Base-by-base conservation (phyloP, 92 coral and sea anemone species). In the Palythoa grandis region DNA sequence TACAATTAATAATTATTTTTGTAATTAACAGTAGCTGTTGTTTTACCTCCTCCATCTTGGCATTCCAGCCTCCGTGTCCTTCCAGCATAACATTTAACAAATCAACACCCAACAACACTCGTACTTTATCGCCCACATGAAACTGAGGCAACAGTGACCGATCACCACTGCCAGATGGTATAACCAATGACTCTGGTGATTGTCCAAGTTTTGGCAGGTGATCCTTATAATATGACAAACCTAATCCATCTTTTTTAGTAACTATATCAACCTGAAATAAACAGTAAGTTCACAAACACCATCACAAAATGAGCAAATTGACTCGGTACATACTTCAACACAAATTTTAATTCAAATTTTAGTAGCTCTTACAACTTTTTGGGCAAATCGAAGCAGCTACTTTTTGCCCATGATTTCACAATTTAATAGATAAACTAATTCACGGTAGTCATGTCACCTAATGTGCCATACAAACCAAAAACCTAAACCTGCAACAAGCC, bases 11-110 rank as follows among this genome's bases (percentile, higher is more conserved):
- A 29, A 29, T 29, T 29, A 29, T 29, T 29, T 29, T 29, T 0
- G 35, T 29, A 29, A 29, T 29, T 29, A 29, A 1, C 1, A 29
- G 35, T 29, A 29, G 35, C 35, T 50, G 3, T 6, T 66, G 22
- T 3, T 70, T 57, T 65, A 89, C 96, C 94, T 91, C 94, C 78
- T 91, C 94, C 96, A 93, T 93, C 74, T 88, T 92, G 43, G 87
- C 92, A 83, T 90, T 90, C 95, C 97, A 92, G 35, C 92, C 95
- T 29, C 95, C 97, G 86, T 92, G 92, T 16, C 93, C 97, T 52
- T 87, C 90, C 83, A 89, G 95, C 79, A 93, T 70, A 19, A 75
- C 90, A 63, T 87, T 94, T 66, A 92, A 63, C 29, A 88, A 68
- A 19, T 60, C 78, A 69, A 52, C 60, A 38, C 15, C 71, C n/a